A percentile compares a stretch with the other conserved stretches of the same genome.
phyloP scores from a whole-genome alignment of 2,888 invertebrate genomes.

The Iphiclides podalirius region DNA sequence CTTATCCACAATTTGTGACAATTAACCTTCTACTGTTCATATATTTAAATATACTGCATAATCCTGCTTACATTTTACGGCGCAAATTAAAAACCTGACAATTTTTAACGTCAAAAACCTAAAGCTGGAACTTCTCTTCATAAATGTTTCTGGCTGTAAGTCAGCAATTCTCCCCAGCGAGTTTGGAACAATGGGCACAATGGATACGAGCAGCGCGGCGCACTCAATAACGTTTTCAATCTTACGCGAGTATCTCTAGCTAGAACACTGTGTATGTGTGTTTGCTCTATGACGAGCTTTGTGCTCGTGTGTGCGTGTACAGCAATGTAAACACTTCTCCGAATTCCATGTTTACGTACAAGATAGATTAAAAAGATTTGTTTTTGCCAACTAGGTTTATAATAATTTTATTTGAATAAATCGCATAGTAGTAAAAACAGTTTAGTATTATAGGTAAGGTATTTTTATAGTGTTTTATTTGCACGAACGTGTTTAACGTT shows the following conservation, averaged over 20 bases:
- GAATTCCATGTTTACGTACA: slow-evolving; percentile 19
- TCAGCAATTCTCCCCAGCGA: neutral
- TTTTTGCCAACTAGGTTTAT: slow-evolving; percentile 19
- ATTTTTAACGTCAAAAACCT: too few species aligned
- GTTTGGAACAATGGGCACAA: slow-evolving; percentile 6
- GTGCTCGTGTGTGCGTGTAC: neutral
- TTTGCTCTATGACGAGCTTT: neutral
- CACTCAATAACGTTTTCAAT: slow-evolving; percentile 6
- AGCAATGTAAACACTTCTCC: slow-evolving; percentile 12
- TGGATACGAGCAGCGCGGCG: neutral
- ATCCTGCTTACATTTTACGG: too few species aligned
- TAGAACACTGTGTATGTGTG: neutral
- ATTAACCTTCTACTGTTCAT: too few species aligned
- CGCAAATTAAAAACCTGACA: too few species aligned
- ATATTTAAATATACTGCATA: too few species aligned
- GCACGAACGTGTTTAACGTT: neutral
- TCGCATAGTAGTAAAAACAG: neutral
- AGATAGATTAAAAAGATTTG: slow-evolving; percentile 18
- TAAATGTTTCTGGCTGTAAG: slow-evolving; percentile 2
- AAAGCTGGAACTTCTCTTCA: too few species aligned
- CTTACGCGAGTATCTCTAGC: slow-evolving; percentile 5
- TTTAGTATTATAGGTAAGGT: neutral
- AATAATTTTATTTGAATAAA: slow-evolving; percentile 4
- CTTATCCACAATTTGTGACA: too few species aligned
- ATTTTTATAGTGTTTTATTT: neutral